Conservation (phyloP, 2,113 vertebrate species). For the Hoplias malabaricus region DNA sequence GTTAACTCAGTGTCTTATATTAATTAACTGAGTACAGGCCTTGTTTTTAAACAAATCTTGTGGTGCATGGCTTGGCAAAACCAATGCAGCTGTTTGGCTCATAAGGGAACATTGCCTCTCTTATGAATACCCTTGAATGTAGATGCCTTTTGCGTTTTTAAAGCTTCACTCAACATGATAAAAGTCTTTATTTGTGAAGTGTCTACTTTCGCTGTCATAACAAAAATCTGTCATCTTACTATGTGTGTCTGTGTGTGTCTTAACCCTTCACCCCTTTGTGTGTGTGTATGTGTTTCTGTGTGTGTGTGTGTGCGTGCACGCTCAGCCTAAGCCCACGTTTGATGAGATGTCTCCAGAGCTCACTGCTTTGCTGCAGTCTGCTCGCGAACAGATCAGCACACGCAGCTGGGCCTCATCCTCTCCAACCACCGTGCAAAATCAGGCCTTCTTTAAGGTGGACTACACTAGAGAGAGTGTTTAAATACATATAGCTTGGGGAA, state of each 20-base stretch:
- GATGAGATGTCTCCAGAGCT: conserved; percentile 63
- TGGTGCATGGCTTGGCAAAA: not conserved
- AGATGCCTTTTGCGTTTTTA: not conserved
- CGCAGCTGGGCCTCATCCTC: conserved; percentile 80
- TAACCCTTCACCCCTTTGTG: conserved; percentile 53
- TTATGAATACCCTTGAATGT: conserved; percentile 56
- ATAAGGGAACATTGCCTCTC: conserved; percentile 27
- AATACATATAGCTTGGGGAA: not conserved
- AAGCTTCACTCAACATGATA: not conserved
- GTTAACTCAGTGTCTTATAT: too few species aligned
- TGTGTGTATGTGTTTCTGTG: conserved; percentile 20
- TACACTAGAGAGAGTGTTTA: conserved; percentile 3
- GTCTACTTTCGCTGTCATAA: not conserved
- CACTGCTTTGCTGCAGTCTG: conserved; percentile 59
- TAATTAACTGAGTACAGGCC: too few species aligned
- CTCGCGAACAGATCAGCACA: conserved; percentile 69
- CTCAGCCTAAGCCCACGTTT: conserved; percentile 79
- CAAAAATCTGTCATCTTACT: conserved; percentile 7
- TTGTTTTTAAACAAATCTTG: too few species aligned
- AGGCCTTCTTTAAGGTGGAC: conserved; percentile 76
- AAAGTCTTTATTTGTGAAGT: not conserved
- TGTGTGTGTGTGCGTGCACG: conserved; percentile 15
- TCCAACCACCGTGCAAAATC: conserved; percentile 68
- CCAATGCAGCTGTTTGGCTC: not conserved
- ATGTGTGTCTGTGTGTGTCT: conserved; percentile 7